Conservation (phyloP, 2,888 invertebrate genomes). For the Agrilus biguttatus region DNA sequence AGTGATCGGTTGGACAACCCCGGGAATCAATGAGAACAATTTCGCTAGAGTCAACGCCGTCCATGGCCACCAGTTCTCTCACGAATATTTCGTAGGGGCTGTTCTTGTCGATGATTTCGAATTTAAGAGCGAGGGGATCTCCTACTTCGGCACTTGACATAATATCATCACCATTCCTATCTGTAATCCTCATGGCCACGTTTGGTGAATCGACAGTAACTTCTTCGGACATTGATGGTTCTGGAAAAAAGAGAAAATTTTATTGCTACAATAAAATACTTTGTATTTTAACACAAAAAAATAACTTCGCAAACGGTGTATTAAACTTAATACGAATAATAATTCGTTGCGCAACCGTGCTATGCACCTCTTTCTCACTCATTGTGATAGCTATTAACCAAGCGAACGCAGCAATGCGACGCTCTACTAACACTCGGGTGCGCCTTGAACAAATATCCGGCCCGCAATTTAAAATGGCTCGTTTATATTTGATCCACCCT, state of each 20-base stretch:
- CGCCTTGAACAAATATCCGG: no score
- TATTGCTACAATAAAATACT: not conserved
- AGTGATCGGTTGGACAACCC: constrained; percentile 87
- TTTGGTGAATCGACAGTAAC: constrained; percentile 89
- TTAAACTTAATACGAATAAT: no score
- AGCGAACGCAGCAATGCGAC: no score
- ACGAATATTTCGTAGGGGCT: constrained; percentile 94
- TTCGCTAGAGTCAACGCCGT: constrained; percentile 84
- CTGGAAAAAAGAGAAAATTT: not conserved
- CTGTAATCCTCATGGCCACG: constrained; percentile 86
- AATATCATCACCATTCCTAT: constrained; percentile 68
- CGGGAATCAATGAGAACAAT: constrained; percentile 82
- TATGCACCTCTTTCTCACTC: no score
- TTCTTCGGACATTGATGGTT: constrained; percentile 75
- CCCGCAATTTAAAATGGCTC: no score
- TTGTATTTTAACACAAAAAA: no score
- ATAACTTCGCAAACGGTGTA: no score
- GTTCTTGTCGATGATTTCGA: constrained; percentile 84
- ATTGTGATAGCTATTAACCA: no score
- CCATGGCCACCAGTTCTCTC: constrained; percentile 86
- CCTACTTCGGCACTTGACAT: constrained; percentile 84
- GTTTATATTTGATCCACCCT: no score
- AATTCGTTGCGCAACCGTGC: no score
- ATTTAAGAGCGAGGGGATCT: constrained; percentile 78
- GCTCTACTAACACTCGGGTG: no score